Conservation (phyloP, 1,140 invertebrate genomes). For the Brachionus asplanchnoidis region DNA sequence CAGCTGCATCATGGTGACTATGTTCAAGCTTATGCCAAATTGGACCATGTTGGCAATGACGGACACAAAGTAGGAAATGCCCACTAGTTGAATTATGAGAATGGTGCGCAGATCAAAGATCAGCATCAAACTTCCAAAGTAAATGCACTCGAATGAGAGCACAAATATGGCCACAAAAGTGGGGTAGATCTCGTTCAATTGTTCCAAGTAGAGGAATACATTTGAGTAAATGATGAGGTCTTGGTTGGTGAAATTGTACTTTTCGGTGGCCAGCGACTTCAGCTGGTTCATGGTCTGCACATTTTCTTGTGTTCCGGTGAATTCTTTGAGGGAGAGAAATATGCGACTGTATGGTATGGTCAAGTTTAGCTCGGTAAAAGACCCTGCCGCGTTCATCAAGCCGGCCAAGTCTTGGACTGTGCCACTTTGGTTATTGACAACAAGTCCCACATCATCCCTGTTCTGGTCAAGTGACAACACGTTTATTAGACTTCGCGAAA, state of each 20-base stretch:
- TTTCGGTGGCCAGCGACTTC: not conserved
- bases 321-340: not conserved
- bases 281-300: not conserved
- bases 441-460: not conserved
- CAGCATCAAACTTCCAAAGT: conserved; percentile 25
- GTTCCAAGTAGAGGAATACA: conserved; percentile 36
- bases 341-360: not conserved
- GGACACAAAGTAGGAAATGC: conserved; percentile 13
- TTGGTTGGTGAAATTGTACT: conserved; percentile 2
- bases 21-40: conserved; percentile 17
- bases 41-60: conserved; percentile 17
- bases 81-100: not conserved
- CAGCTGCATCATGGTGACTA: conserved; percentile 18
- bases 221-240: not conserved
- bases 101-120: conserved; percentile 20
- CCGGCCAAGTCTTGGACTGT: not conserved
- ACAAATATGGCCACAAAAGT: conserved; percentile 10
- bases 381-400: not conserved
- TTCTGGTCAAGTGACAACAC: not conserved
- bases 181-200: conserved; percentile 16
- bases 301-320: conserved; percentile 12
- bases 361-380: not conserved
- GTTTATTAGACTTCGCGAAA: not conserved
- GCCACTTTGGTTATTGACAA: not conserved
- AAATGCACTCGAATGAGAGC: conserved; percentile 20